These are phyloP conservation scores for Sebastes minor DNA, from an alignment of 2,797 vertebrate genomes.

Conservation along the genomic window DNA sequence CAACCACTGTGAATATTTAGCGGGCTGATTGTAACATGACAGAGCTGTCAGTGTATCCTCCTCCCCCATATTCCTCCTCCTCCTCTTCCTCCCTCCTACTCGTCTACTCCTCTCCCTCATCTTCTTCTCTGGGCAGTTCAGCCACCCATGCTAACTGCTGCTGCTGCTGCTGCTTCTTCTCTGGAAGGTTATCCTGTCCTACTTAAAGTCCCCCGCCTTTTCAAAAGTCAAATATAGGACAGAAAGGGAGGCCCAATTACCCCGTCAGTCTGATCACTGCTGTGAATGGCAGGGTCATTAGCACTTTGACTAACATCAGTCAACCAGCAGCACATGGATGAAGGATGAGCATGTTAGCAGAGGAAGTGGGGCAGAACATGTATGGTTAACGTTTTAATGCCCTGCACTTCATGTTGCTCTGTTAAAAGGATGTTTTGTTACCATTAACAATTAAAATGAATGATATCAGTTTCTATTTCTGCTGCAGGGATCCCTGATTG, in stretches of 20 bases:
- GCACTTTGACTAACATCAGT: conserved; percentile 37
- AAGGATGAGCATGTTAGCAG: conserved; percentile 20
- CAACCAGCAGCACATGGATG: conserved; percentile 20
- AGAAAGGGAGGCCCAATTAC: conserved; percentile 76
- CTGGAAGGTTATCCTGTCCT: conserved; percentile 82
- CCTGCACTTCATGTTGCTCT: background rate
- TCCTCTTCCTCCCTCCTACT: conserved; percentile 6
- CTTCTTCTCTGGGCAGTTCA: conserved; percentile 68
- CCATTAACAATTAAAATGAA: conserved; percentile 16
- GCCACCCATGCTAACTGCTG: conserved; percentile 71
- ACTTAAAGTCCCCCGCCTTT: conserved; percentile 72
- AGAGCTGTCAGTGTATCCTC: conserved; percentile 46
- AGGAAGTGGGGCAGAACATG: conserved; percentile 50
- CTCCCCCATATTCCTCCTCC: conserved; percentile 34
- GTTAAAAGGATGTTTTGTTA: background rate
- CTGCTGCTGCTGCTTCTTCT: conserved; percentile 58
- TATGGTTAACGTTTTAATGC: conserved; percentile 24
- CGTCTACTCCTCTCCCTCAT: conserved; percentile 18
- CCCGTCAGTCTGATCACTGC: conserved; percentile 60
- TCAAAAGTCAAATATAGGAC: conserved; percentile 81
- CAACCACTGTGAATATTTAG: conserved; percentile 32
- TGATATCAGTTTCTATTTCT: background rate
- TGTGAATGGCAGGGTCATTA: conserved; percentile 64
- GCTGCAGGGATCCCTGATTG: conserved; percentile 16
- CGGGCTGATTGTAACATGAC: conserved; percentile 48